Evolutionary conservation across 2,797 vertebrate genomes (phyloP), one percentile per base, ranked within the genome.

Genomic region (Melanotaenia trifasciata): DNA sequence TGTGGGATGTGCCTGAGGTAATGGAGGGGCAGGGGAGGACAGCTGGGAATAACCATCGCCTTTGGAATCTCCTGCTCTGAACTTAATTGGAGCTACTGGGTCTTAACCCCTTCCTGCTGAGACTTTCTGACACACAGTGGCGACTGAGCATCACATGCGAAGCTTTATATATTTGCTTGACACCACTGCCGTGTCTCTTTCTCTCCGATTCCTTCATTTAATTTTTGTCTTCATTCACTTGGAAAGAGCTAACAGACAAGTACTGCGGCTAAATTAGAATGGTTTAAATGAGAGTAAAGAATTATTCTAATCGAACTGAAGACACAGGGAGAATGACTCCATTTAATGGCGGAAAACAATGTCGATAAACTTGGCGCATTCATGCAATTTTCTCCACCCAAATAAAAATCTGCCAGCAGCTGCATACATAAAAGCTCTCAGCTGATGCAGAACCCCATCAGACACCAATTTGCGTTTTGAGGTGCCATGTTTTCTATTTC

Each of bases 271-370:
- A 79, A 84, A 86, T 85, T 81, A 90, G 76, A 51, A 74, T 0
- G 65, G 45, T 84, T 89, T 87, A 88, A 88, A 86, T 87, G 91
- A 33, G 32, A 33, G 7, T 80, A 73, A 87, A 74, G 74, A 87
- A 86, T 88, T 69, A 87, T 89, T 86, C 86, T 76, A 80, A 85
- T 86, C 77, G 83, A 88, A 87, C 79, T 81, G 80, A 84, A 83
- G 82, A 84, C 28, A 59, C 73, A 64, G 16, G 45, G 69, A 77
- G 76, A 88, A 77, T 26, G 69, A 74, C 74, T 80, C 74, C 36
- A 84, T 85, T 88, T 84, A 84, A 90, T 90, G 83, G 79, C 69
- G 67, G 73, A 58, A 79, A 82, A 74, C 51, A 47, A 22, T 26
- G 78, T 71, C 79, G 85, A 88, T 80, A 61, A 82, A 74, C 57